These are phyloP conservation scores for Platygyra sinensis DNA, from an alignment of 64 coral and sea anemone genomes.

Conservation along the genomic window DNA sequence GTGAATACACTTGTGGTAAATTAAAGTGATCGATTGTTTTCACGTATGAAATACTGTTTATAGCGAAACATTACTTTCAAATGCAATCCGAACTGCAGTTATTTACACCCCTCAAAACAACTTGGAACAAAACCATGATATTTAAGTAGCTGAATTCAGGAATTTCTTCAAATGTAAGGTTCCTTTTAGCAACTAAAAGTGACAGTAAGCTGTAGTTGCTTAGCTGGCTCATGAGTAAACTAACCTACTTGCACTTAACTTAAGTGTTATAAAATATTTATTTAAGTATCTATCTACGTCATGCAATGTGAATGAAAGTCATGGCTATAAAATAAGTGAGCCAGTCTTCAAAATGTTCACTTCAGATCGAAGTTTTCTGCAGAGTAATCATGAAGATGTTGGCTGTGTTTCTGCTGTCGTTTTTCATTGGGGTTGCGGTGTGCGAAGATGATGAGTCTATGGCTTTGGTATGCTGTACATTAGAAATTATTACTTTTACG, in stretches of 20 bases:
- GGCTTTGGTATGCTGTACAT: background rate
- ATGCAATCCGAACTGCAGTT: too few species aligned
- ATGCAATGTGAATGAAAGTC: too few species aligned
- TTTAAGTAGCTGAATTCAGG: background rate
- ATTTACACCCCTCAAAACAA: background rate
- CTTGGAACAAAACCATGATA: background rate
- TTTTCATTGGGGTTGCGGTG: background rate
- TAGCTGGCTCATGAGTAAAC: background rate
- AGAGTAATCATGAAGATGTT: background rate
- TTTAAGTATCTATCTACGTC: too few species aligned
- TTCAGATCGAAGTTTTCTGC: background rate
- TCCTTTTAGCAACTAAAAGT: too few species aligned
- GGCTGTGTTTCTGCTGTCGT: background rate
- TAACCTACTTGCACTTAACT: background rate
- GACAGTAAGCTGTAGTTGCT: background rate
- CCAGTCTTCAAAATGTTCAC: background rate
- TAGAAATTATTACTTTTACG: too few species aligned
- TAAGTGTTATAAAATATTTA: background rate
- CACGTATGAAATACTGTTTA: too few species aligned
- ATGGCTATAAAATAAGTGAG: background rate
- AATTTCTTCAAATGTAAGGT: background rate
- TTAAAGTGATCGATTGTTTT: too few species aligned
- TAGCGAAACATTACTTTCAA: too few species aligned
- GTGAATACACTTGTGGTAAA: too few species aligned
- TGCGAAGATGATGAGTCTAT: slow-evolving; percentile 12